These are phyloP conservation scores for Trichomycterus rosablanca DNA, from an alignment of 2,113 vertebrate genomes.

Conservation along the genomic window DNA sequence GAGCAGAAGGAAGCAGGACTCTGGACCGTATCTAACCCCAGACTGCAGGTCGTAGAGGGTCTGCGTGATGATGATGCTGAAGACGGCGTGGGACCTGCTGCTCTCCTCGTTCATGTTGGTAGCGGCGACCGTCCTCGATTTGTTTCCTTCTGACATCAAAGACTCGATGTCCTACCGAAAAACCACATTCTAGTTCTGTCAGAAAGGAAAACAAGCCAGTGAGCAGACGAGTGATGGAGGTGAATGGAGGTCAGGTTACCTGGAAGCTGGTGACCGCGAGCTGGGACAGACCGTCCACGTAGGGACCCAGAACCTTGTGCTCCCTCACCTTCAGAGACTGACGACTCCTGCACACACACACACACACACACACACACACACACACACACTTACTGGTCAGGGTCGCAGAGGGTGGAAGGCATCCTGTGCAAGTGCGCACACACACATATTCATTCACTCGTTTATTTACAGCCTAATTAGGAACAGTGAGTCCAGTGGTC, in stretches of 20 bases:
- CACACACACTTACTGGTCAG: too few relatives aligned
- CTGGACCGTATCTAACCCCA: constrained; percentile 63
- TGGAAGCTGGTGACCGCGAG: constrained; percentile 92
- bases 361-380: too few relatives aligned
- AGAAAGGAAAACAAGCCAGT: too few relatives aligned
- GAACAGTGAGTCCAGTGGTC: too few relatives aligned
- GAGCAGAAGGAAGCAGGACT: too few relatives aligned
- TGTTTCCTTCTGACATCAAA: constrained; percentile 86
- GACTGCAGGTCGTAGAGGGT: constrained; percentile 79
- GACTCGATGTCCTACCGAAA: constrained; percentile 77
- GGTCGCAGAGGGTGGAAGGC: too few relatives aligned
- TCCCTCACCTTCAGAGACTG: constrained; percentile 95
- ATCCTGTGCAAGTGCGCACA: too few relatives aligned
- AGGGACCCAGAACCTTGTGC: constrained; percentile 94
- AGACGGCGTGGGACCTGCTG: constrained; percentile 83
- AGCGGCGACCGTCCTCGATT: constrained; percentile 82
- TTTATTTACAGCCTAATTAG: too few relatives aligned
- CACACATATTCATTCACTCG: too few relatives aligned
- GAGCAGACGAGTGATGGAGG: background rate
- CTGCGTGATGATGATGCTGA: constrained; percentile 84
- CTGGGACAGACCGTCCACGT: constrained; percentile 94
- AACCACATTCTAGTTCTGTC: too few relatives aligned
- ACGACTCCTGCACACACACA: constrained; percentile 70
- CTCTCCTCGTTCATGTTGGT: constrained; percentile 92
- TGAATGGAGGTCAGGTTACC: constrained; percentile 63